phyloP scores from a whole-genome alignment of 2,113 vertebrate species.

The Mesocricetus auratus region DNA sequence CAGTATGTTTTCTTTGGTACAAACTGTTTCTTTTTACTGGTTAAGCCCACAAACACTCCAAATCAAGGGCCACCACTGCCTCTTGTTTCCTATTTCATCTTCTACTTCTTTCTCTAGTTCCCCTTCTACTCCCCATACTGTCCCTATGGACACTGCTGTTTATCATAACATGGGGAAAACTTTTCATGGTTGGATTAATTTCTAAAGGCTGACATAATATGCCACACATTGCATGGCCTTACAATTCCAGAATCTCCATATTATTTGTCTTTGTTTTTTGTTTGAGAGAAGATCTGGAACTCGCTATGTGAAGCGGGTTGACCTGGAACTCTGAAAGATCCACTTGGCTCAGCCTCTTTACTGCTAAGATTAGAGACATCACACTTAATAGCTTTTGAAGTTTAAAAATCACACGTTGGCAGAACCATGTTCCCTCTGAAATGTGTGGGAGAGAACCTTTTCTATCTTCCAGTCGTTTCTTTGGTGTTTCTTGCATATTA shows the following conservation, averaged over 20 bases:
- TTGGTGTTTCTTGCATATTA: background rate
- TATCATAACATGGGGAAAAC: background rate
- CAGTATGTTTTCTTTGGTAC: background rate
- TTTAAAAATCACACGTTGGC: slow-evolving; percentile 38
- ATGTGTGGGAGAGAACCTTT: background rate
- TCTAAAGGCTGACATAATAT: background rate
- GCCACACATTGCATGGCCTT: background rate
- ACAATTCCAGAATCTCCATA: background rate
- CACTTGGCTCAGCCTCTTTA: background rate
- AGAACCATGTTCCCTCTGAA: background rate
- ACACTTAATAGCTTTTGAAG: background rate
- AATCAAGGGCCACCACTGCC: background rate
- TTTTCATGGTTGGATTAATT: background rate
- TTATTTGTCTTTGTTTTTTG: background rate
- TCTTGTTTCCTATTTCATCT: background rate
- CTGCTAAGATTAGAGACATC: background rate
- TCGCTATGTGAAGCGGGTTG: background rate
- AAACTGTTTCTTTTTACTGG: background rate
- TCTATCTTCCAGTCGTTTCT: background rate
- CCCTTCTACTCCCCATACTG: background rate
- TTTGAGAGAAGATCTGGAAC: background rate
- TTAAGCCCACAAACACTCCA: background rate
- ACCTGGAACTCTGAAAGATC: background rate
- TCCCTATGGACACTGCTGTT: background rate
- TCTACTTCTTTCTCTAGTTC: background rate